phyloP scores from a whole-genome alignment of 2,888 invertebrate genomes.

The Campopleginae sp. region DNA sequence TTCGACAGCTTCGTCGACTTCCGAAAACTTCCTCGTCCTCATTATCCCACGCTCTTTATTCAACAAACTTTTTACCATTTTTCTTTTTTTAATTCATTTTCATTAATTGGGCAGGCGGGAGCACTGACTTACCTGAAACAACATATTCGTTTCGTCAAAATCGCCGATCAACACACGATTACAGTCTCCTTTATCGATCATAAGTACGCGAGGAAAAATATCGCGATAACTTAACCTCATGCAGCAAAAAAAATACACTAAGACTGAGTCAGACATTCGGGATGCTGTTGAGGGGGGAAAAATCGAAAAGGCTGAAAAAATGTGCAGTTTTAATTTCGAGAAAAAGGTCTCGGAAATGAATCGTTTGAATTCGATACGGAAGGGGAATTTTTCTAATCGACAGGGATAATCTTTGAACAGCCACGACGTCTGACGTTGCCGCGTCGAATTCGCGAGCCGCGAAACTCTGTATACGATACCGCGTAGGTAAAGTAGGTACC shows the following conservation, averaged over 20 bases:
- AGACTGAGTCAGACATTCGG: slow-evolving; percentile 57
- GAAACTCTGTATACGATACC: slow-evolving; percentile 83
- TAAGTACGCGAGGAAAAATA: slow-evolving; percentile 42
- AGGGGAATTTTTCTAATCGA: slow-evolving; percentile 75
- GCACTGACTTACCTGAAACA: slow-evolving; percentile 28
- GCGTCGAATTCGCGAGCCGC: slow-evolving; percentile 81
- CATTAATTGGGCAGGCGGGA: slow-evolving; percentile 8
- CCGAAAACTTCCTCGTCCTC: slow-evolving; percentile 76
- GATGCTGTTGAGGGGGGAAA: slow-evolving; percentile 22
- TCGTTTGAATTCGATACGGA: slow-evolving; percentile 28
- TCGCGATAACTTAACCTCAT: slow-evolving; percentile 14
- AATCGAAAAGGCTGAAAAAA: slow-evolving; percentile 9
- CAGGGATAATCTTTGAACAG: slow-evolving; percentile 78
- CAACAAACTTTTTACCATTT: too few relatives aligned
- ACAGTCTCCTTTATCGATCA: slow-evolving; percentile 58
- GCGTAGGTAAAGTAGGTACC: slow-evolving; percentile 84
- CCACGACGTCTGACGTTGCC: slow-evolving; percentile 81
- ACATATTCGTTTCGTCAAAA: slow-evolving; percentile 48
- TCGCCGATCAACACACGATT: slow-evolving; percentile 29
- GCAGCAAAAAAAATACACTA: slow-evolving; percentile 51
- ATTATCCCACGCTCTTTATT: slow-evolving; percentile 54
- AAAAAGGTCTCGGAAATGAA: slow-evolving; percentile 2
- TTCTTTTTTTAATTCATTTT: slow-evolving; percentile 42
- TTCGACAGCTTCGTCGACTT: slow-evolving; percentile 17
- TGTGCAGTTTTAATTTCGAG: background rate